These are phyloP conservation scores for Tethya wilhelma DNA, from an alignment of 37 sponge, comb jelly and placozoan species.

Conservation along the genomic window DNA sequence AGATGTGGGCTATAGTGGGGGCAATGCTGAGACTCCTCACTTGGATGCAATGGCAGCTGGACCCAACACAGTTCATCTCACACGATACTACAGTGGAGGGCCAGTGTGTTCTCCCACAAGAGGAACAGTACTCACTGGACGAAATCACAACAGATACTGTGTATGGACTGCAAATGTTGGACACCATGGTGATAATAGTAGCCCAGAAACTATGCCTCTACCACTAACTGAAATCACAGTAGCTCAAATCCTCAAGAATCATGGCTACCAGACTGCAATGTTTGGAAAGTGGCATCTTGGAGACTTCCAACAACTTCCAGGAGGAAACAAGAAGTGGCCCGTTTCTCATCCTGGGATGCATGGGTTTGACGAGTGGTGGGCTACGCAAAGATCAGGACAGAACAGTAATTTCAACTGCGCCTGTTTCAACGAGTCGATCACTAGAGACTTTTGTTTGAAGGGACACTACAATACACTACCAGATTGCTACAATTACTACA, in stretches of 20 bases:
- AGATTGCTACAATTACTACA: conserved; percentile 66
- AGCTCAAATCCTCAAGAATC: conserved; percentile 35
- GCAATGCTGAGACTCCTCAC: conserved; percentile 62
- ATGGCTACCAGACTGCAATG: conserved; percentile 48
- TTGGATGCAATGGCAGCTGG: conserved; percentile 65
- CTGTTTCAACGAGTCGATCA: conserved; percentile 39
- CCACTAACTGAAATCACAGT: conserved; percentile 55
- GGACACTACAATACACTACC: conserved; percentile 57
- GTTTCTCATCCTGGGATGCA: conserved; percentile 72
- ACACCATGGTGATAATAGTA: conserved; percentile 34
- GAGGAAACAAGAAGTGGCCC: conserved; percentile 72
- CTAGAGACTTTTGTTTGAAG: conserved; percentile 17
- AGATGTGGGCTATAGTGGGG: conserved; percentile 68
- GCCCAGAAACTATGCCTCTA: conserved; percentile 44
- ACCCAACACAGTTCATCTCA: conserved; percentile 47
- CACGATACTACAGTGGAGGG: conserved; percentile 72
- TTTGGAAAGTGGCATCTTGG: conserved; percentile 84
- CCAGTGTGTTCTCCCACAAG: conserved; percentile 80
- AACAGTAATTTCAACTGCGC: conserved; percentile 61
- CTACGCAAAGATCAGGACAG: conserved; percentile 59
- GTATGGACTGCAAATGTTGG: conserved; percentile 73
- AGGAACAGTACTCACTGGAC: conserved; percentile 74
- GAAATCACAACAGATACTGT: conserved; percentile 81
- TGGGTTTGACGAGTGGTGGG: conserved; percentile 73
- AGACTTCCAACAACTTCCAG: conserved; percentile 39